phyloP scores from a whole-genome alignment of 2,888 invertebrate species.

The Omphaloscelis lunosa region DNA sequence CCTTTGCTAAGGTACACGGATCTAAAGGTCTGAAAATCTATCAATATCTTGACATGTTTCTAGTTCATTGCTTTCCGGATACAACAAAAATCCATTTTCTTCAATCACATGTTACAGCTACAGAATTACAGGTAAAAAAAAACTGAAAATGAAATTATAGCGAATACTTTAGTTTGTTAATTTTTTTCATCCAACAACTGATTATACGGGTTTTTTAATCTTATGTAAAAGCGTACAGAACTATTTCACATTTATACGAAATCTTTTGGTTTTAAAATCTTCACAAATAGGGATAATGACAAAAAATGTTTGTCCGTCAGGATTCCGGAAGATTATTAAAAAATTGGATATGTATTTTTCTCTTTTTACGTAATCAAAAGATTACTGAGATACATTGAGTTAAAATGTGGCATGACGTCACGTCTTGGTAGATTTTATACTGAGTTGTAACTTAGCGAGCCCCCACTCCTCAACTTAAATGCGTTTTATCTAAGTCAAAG shows the following conservation, averaged over 20 bases:
- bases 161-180: not conserved
- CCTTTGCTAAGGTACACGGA: not conserved
- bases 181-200: not conserved
- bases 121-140: constrained; percentile 15
- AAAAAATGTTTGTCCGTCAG: too few species aligned
- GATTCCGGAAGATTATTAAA: too few species aligned
- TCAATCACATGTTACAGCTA: constrained; percentile 26
- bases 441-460: too few species aligned
- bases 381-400: too few species aligned
- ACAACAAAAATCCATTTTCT: constrained; percentile 43
- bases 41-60: constrained; percentile 36
- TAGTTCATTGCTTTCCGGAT: constrained; percentile 21
- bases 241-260: not conserved
- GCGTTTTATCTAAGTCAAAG: too few species aligned
- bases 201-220: not conserved
- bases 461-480: too few species aligned
- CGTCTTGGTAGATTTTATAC: too few species aligned
- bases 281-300: not conserved
- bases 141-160: not conserved
- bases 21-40: constrained; percentile 15
- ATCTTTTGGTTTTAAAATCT: not conserved
- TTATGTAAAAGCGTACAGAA: not conserved
- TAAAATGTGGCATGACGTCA: too few species aligned
- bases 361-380: too few species aligned
- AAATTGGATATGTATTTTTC: too few species aligned